Conservation (phyloP, 2,797 vertebrate genomes). For the Tolypeutes matacus region DNA sequence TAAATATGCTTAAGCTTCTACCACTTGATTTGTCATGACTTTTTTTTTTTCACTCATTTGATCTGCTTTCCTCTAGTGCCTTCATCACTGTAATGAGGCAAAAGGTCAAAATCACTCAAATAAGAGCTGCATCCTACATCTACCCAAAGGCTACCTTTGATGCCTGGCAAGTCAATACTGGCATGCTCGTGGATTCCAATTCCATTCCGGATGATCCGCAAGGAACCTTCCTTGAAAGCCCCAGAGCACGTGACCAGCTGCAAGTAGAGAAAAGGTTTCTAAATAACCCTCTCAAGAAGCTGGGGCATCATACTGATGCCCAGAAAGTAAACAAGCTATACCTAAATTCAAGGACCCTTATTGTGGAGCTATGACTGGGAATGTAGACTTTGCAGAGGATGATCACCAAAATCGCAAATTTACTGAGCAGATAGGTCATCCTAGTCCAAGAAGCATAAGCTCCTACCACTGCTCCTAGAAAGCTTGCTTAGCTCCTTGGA, state of each 20-base stretch:
- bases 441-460: background rate
- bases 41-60: background rate
- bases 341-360: background rate
- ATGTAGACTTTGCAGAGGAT: background rate
- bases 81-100: background rate
- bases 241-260: conserved; percentile 99
- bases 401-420: background rate
- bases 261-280: conserved; percentile 71
- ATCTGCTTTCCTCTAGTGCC: background rate
- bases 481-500: background rate
- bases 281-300: background rate
- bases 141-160: conserved; percentile 91
- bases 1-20: background rate
- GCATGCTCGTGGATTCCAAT: conserved; percentile 99
- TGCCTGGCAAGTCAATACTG: conserved; percentile 98
- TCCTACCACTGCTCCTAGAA: background rate
- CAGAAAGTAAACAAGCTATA: background rate
- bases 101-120: conserved; percentile 19
- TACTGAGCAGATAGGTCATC: background rate
- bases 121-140: background rate
- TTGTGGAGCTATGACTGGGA: background rate
- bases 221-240: conserved; percentile 98
- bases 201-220: conserved; percentile 98
- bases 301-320: background rate
- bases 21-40: background rate